Evolutionary conservation across 2,113 vertebrate genomes (phyloP).

Genomic region (Lathamus discolor): DNA sequence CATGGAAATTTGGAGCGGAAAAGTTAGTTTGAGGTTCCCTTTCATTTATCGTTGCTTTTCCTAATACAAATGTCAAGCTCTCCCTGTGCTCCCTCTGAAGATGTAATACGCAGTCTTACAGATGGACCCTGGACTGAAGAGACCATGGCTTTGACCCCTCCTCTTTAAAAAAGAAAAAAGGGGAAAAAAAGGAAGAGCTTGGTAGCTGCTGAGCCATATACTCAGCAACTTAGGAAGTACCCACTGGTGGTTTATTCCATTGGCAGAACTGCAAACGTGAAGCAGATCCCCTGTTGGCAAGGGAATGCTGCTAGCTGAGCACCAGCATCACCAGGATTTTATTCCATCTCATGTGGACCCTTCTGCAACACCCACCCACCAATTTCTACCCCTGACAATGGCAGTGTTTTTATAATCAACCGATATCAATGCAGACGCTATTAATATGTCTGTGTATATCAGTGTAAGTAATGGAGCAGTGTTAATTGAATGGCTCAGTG

Average conservation of each 20-base stretch:
- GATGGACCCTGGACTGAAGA: not conserved
- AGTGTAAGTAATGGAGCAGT: not conserved
- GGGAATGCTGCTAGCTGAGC: fast-evolving
- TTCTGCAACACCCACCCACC: not conserved
- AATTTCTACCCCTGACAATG: not conserved
- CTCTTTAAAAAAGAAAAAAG: not conserved
- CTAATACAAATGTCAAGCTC: not conserved
- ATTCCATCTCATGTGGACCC: fast-evolving
- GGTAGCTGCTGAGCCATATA: not conserved
- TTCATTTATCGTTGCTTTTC: not conserved
- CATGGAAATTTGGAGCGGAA: not conserved
- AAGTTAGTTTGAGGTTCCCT: not conserved
- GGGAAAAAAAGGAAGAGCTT: not conserved
- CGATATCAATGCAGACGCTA: not conserved
- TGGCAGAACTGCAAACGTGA: fast-evolving
- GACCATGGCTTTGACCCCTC: not conserved
- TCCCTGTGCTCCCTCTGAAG: not conserved
- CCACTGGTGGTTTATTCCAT: not conserved
- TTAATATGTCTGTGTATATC: not conserved
- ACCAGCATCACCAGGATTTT: not conserved
- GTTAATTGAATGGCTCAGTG: conserved; percentile 21
- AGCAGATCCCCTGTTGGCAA: not conserved
- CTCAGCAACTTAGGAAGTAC: not conserved
- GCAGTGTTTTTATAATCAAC: not conserved
- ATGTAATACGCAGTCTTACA: not conserved